Evolutionary conservation across 2,888 invertebrate species (phyloP).

Genomic region (Oligia latruncula): DNA sequence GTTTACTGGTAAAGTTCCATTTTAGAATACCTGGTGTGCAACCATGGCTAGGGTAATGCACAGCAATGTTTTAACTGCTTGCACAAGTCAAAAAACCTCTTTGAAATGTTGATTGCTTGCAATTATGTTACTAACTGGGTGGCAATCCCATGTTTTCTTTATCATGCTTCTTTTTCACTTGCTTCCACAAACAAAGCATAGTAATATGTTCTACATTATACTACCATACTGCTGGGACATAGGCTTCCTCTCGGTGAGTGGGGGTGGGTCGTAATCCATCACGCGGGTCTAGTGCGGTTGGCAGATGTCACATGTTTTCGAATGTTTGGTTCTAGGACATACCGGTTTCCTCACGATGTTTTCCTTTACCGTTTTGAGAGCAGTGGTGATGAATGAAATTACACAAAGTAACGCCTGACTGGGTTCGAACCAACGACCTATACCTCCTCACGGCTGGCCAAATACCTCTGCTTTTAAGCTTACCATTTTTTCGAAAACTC

Average conservation of each 20-base stretch:
- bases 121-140: constrained; percentile 27
- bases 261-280: too few species aligned
- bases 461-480: neutral
- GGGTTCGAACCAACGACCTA: too few species aligned
- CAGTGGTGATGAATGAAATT: too few species aligned
- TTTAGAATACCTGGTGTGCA: constrained; percentile 46
- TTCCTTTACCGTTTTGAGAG: too few species aligned
- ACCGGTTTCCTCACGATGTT: too few species aligned
- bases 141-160: neutral
- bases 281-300: too few species aligned
- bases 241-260: too few species aligned
- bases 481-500: neutral
- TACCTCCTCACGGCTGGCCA: neutral
- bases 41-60: constrained; percentile 19
- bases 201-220: too few species aligned
- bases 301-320: too few species aligned
- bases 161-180: neutral
- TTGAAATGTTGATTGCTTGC: constrained; percentile 28
- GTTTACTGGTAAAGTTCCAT: constrained; percentile 42
- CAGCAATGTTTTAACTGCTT: constrained; percentile 34
- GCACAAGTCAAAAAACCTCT: constrained; percentile 5
- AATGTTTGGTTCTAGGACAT: too few species aligned
- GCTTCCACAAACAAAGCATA: neutral
- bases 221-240: too few species aligned
- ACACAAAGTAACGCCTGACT: too few species aligned